Conservation (phyloP, 2,797 vertebrate species). For the Esox masquinongy region DNA sequence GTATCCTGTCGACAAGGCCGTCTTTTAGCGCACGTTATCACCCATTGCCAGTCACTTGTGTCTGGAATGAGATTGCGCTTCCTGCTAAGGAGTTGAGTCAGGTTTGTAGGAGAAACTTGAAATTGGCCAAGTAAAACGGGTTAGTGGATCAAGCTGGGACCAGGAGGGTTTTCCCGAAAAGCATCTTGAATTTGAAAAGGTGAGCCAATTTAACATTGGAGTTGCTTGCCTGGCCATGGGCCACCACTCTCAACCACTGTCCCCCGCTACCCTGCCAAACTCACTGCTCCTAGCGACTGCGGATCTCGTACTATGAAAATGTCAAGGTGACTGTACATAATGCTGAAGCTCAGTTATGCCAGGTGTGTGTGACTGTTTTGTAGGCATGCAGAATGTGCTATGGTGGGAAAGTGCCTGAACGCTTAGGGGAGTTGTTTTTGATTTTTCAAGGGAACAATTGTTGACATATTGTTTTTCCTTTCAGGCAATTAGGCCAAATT, state of each 20-base stretch:
- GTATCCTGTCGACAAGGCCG: background rate
- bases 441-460: background rate
- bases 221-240: background rate
- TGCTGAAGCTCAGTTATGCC: background rate
- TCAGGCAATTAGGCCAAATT: conserved; percentile 31
- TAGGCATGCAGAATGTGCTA: background rate
- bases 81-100: background rate
- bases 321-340: conserved; percentile 10
- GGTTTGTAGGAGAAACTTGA: background rate
- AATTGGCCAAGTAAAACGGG: background rate
- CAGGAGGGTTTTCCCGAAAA: background rate
- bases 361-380: too few species aligned
- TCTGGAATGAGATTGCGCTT: background rate
- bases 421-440: background rate
- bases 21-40: background rate
- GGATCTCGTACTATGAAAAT: conserved; percentile 2
- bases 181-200: background rate
- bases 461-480: conserved; percentile 33
- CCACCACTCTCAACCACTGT: conserved; percentile 21
- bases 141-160: background rate
- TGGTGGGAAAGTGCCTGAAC: background rate
- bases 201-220: background rate
- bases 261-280: conserved; percentile 3
- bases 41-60: background rate
- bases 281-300: background rate